These are phyloP conservation scores for Onychomys leucogaster DNA, from an alignment of 2,797 vertebrate species.

Conservation along the genomic window DNA sequence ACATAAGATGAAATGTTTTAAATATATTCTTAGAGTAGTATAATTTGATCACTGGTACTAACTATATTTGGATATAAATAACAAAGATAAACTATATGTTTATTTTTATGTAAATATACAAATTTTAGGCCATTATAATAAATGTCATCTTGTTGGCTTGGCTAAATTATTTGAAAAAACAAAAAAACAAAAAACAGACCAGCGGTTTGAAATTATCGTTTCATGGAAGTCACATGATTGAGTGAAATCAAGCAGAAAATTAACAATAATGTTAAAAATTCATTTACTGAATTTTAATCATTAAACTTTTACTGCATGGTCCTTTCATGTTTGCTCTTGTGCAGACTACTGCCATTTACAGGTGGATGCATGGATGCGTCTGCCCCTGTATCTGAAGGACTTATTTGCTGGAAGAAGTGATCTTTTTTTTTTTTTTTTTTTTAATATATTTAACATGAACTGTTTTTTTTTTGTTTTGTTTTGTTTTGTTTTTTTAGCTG, in stretches of 20 bases:
- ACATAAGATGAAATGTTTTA: not conserved
- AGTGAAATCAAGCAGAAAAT: not conserved
- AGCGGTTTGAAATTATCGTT: not conserved
- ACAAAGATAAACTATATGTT: not conserved
- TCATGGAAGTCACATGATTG: not conserved
- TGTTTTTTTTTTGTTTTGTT: too few species aligned
- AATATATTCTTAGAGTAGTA: not conserved
- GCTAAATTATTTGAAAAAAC: not conserved
- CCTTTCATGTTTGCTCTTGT: not conserved
- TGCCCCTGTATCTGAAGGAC: not conserved
- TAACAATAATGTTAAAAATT: not conserved
- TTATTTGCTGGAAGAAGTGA: not conserved
- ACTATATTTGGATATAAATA: not conserved
- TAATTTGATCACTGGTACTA: not conserved
- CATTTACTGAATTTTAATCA: not conserved
- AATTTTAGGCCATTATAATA: not conserved
- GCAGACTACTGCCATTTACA: not conserved
- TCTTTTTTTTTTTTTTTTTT: too few species aligned
- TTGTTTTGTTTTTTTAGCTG: too few species aligned
- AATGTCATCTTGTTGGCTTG: not conserved
- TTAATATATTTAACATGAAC: too few species aligned
- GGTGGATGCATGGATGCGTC: not conserved
- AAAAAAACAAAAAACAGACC: not conserved
- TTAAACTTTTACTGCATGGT: not conserved
- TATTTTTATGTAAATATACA: not conserved